phyloP scores from a whole-genome alignment of 2,888 invertebrate species.

The Rotaria socialis region DNA sequence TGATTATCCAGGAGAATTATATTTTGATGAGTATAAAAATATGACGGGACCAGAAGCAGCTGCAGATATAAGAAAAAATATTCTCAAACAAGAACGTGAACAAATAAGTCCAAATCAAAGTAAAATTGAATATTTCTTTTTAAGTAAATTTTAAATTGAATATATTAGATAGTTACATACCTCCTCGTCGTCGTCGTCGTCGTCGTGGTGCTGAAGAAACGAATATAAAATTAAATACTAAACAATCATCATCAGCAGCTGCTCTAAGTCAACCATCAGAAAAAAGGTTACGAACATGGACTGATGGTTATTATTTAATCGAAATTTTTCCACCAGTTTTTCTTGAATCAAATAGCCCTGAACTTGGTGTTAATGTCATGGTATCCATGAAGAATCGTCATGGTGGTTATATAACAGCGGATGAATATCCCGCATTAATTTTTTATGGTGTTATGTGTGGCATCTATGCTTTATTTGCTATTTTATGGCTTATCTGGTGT shows the following conservation, averaged over 20 bases:
- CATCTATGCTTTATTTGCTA: constrained; percentile 39
- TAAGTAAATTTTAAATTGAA: too few relatives aligned
- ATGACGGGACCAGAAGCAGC: too few relatives aligned
- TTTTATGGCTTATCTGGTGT: constrained; percentile 39
- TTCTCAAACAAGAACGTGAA: too few relatives aligned
- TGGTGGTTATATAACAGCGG: neutral
- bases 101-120: too few relatives aligned
- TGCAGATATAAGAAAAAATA: too few relatives aligned
- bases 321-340: neutral
- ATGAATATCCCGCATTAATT: neutral
- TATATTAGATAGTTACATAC: too few relatives aligned
- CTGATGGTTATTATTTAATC: constrained; percentile 18
- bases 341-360: too few relatives aligned
- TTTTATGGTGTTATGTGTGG: constrained; percentile 43
- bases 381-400: constrained; percentile 26
- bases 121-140: too few relatives aligned
- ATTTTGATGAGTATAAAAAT: too few relatives aligned
- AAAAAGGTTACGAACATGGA: neutral
- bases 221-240: neutral
- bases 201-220: too few relatives aligned
- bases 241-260: neutral
- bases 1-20: too few relatives aligned
- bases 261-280: neutral
- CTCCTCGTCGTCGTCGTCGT: too few relatives aligned
- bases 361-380: neutral